A percentile compares a stretch with the other conserved stretches of the same genome.
phyloP scores from a whole-genome alignment of 2,797 vertebrate species.

The Microcaecilia unicolor region DNA sequence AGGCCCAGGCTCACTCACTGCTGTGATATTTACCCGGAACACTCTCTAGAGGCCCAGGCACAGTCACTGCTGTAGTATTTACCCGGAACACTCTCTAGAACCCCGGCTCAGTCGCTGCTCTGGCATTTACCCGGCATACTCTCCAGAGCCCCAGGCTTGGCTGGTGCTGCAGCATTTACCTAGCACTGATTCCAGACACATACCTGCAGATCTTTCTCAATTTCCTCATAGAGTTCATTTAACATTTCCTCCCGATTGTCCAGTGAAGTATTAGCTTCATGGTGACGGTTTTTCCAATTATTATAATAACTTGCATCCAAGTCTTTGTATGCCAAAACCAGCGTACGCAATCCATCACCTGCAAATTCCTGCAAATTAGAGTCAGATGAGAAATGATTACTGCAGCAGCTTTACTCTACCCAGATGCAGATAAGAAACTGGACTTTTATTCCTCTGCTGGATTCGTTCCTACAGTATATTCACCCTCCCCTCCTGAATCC shows the following conservation, averaged over 20 bases:
- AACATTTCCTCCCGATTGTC: constrained; percentile 68
- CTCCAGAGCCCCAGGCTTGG: not conserved
- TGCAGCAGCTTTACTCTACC: not conserved
- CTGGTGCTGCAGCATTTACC: no score
- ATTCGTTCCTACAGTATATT: no score
- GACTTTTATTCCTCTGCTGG: not conserved
- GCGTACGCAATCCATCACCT: constrained; percentile 80
- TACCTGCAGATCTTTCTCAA: constrained; percentile 79
- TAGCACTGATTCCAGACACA: no score
- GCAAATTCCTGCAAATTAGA: constrained; percentile 72
- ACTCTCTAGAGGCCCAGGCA: no score
- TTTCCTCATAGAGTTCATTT: constrained; percentile 74
- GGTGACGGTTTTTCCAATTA: constrained; percentile 65
- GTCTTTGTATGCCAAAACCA: constrained; percentile 78
- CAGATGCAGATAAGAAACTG: not conserved
- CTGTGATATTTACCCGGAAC: no score
- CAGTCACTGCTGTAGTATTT: not conserved
- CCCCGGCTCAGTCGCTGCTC: no score
- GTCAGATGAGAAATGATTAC: not conserved
- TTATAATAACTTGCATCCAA: constrained; percentile 60
- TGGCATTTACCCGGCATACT: no score
- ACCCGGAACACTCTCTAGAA: constrained; percentile 11
- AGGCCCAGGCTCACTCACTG: no score
- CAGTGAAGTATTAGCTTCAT: constrained; percentile 63
- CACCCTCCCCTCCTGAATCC: no score